These are phyloP conservation scores for Ichneumoninae sp. DNA, from an alignment of 2,888 invertebrate genomes.

Conservation along the genomic window DNA sequence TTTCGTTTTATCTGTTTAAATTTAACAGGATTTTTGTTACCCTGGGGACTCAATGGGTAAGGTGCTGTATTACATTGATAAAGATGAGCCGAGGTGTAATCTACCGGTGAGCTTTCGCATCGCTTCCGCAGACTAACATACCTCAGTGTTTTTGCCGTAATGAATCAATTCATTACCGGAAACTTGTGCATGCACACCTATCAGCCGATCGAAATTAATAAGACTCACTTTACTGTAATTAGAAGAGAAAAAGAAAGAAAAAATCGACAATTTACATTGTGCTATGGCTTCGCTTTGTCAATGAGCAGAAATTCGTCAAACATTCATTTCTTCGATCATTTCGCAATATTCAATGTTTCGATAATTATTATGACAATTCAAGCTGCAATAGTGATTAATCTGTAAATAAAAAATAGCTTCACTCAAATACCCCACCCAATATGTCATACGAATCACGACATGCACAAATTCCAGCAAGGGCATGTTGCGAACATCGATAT, in stretches of 20 bases:
- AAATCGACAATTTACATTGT: constrained; percentile 31
- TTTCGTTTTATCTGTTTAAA: constrained; percentile 74
- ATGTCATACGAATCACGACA: constrained; percentile 54
- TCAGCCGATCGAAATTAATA: constrained; percentile 19
- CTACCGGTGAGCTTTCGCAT: constrained; percentile 82
- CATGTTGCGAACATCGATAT: constrained; percentile 60
- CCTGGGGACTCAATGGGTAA: constrained; percentile 82
- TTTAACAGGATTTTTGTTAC: constrained; percentile 82
- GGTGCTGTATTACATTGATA: constrained; percentile 83
- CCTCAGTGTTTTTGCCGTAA: constrained; percentile 57
- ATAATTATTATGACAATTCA: background rate
- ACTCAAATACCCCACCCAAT: constrained; percentile 22
- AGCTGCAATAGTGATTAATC: background rate
- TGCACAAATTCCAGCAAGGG: constrained; percentile 65
- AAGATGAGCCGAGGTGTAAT: constrained; percentile 79
- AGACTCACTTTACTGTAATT: background rate
- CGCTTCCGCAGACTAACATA: constrained; percentile 77
- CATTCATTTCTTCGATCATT: constrained; percentile 38
- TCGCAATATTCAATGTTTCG: background rate
- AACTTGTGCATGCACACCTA: constrained; percentile 50
- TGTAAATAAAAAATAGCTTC: constrained; percentile 15
- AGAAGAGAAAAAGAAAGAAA: background rate
- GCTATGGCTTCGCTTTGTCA: constrained; percentile 52
- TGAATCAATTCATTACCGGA: constrained; percentile 37
- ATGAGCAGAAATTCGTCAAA: constrained; percentile 18